phyloP scores from a whole-genome alignment of 1,140 invertebrate genomes.

The Pemphigus obesinymphae region DNA sequence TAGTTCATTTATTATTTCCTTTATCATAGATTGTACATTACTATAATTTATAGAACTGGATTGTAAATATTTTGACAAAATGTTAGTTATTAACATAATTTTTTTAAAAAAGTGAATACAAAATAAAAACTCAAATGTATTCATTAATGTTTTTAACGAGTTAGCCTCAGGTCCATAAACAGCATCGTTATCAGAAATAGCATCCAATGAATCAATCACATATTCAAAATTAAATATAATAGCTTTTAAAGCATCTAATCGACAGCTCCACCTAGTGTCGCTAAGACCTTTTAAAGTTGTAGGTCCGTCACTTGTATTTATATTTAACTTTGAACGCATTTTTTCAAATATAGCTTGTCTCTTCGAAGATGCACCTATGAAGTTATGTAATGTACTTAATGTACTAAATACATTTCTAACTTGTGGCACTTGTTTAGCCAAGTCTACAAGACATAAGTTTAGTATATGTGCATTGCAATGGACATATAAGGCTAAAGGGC shows the following conservation, averaged over 20 bases:
- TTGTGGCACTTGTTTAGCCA: background rate
- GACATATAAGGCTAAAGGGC: constrained; percentile 18
- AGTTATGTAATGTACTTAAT: background rate
- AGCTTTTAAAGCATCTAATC: background rate
- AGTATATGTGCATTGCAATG: constrained; percentile 25
- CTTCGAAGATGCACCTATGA: background rate
- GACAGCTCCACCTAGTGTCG: background rate
- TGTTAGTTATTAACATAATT: background rate
- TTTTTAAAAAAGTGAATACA: background rate
- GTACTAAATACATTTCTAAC: constrained; percentile 7
- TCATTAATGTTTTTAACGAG: background rate
- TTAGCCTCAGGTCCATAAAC: background rate
- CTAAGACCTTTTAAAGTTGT: background rate
- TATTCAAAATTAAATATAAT: background rate
- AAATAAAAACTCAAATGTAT: background rate
- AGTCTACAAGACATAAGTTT: constrained; percentile 4
- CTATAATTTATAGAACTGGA: background rate
- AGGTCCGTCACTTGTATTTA: background rate
- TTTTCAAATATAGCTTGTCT: constrained; percentile 16
- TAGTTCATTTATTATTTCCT: background rate
- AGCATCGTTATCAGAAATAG: background rate
- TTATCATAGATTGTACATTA: background rate
- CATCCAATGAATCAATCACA: background rate
- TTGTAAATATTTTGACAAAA: background rate
- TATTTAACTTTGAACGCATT: background rate